Evolutionary conservation across 2,888 invertebrate species (phyloP), one percentile per base, ranked within the genome.

Genomic region (Xestia sexstrigata): DNA sequence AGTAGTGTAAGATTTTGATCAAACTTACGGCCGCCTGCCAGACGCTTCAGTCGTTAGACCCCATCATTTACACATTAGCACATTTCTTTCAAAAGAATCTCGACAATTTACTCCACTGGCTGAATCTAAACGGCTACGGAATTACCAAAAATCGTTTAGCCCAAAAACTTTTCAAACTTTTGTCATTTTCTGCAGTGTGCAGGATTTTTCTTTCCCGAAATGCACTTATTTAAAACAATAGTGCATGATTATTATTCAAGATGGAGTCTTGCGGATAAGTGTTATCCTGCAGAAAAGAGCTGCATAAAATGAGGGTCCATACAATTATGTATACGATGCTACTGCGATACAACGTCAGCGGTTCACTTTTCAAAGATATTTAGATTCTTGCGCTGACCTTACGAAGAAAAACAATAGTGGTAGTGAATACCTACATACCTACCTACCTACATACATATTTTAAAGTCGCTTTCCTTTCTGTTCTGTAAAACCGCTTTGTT

Each of bases 171-270:
- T 55, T 17, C 15, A 70, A 80, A 81, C 85, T 85, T 75, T 26
- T 63, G 26, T 82, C 65, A 73, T 70, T 87, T 66, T 77, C 52
- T 70, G 39, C 68, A 72, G 65, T 80, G 45, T 47, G 42, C 49
- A 2, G 23, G 63, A 76, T 35, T 79, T 77, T 81, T 78, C 77
- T 75, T 68, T 71, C 15, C 60, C n/a, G 68, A 80, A 85, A 78
- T 82, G 85, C 78, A 74, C 81, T 85, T 88, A 78, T 88, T 85
- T 88, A 88, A 88, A 88, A 80, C 82, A 84, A 81, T 78, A 81
- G 71, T 72, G 75, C 77, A 80, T 72, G 81, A 82, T 87, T 87
- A 72, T 82, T 74, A 79, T 85, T 75, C 74, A 63, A 70, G 71
- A 76, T 74, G 62, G 69, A 42, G 74, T 15, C 67, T 74, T 74